Base-by-base conservation (phyloP, 2,888 invertebrate species). In the Drosophila mimica region DNA sequence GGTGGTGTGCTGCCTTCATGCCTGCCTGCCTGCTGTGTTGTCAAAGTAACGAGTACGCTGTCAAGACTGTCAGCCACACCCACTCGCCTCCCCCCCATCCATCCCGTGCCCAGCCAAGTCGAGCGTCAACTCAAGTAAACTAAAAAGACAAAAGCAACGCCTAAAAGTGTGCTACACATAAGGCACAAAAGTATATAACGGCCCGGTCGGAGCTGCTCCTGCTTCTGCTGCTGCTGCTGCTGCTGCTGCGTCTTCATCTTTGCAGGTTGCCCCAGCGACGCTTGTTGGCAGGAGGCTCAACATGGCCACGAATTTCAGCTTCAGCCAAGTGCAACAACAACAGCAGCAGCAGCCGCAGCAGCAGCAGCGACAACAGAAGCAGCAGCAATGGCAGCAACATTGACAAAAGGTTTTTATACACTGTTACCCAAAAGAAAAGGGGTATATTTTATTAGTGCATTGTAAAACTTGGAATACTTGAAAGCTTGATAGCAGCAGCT, bases 41-140 rank as follows among this genome's bases (percentile, higher is more conserved):
- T 89, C 85, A 86, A 86, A 86, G 89, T 86, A 86, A 86, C 85
- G 89, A 86, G 88, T 84, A 63, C 89, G 85, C 85, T 89, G 85
- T 86, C 85, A 86, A 76, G 61, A 79, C 75, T 86, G 85, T 87
- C 89, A 86, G 84, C 66, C 74, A 67, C 79, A 74, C 70, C 77
- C 59, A 63, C 70, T 25, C 43, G 17, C 54, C 62, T 40, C 33
- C 31, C 1, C 51, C 36, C 33, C n/a, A 13, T 36, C 7, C 2
- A 25, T 25, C 20, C 20, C 15, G 15, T 4, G 28, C 60, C 61
- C 62, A 33, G 40, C 52, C 59, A 38, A 62, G 36, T 67, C 34
- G 58, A 71, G 75, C 70, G 46, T 25, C 46, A 46, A 46, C 25
- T 17, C 56, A 78, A 78, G 80, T 67, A 79, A 79, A 79, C 79